phyloP scores from a whole-genome alignment of 2,797 vertebrate species.

The Chaetodon trifasciatus region DNA sequence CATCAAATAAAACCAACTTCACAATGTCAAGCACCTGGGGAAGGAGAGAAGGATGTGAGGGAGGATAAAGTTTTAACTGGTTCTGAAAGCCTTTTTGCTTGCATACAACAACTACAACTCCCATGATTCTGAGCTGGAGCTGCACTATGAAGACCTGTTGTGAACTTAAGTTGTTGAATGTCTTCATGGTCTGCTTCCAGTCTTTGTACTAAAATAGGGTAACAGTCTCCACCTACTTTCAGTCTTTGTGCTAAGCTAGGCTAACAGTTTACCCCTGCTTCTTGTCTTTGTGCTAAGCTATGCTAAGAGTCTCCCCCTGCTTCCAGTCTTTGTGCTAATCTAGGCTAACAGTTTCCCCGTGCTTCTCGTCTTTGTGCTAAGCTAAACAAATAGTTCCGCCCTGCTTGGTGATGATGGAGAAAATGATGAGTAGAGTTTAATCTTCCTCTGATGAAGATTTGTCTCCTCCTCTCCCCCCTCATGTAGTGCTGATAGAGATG shows the following conservation, averaged over 20 bases:
- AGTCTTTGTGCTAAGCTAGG: no score
- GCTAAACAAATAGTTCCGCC: not conserved
- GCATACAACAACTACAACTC: not conserved
- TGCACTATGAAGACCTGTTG: not conserved
- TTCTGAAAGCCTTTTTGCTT: not conserved
- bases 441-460: slow-evolving; percentile 56
- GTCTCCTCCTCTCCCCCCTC: slow-evolving; percentile 66
- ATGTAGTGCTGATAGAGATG: slow-evolving; percentile 90
- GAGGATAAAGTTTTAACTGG: not conserved
- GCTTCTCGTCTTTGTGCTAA: not conserved
- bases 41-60: not conserved
- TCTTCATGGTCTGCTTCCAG: not conserved
- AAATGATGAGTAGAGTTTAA: slow-evolving; percentile 12
- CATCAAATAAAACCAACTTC: not conserved
- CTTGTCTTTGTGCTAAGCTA: no score
- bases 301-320: no score
- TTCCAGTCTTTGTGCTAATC: no score
- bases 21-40: not conserved
- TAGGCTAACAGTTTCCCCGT: no score
- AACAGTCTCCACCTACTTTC: not conserved
- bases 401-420: not conserved
- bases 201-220: not conserved
- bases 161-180: not conserved
- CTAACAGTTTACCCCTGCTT: no score
- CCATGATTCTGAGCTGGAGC: not conserved